These are phyloP conservation scores for Lasioglossum zephyrum DNA, from an alignment of 2,888 invertebrate genomes.

Conservation along the genomic window DNA sequence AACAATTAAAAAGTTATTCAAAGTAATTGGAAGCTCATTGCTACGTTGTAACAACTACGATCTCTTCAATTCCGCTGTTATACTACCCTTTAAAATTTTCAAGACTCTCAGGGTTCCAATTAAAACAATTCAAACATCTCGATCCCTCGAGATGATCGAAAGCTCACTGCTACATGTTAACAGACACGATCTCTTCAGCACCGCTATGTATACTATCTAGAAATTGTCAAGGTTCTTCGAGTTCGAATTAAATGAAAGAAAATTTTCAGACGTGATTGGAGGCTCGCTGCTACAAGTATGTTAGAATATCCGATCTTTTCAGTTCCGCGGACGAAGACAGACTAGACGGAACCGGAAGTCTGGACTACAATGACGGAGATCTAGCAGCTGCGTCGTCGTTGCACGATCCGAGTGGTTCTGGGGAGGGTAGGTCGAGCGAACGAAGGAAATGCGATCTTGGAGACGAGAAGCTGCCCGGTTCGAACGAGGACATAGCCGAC, in stretches of 20 bases:
- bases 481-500: constrained; percentile 81
- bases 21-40: neutral
- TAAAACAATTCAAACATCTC: neutral
- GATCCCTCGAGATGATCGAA: neutral
- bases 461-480: constrained; percentile 71
- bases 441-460: constrained; percentile 76
- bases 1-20: neutral
- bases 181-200: constrained; percentile 4
- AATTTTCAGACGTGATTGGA: neutral
- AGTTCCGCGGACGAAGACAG: constrained; percentile 90
- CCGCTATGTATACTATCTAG: too few species aligned
- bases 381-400: constrained; percentile 65
- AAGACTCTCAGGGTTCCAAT: neutral
- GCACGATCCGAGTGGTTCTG: constrained; percentile 73
- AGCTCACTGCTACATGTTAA: neutral
- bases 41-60: neutral
- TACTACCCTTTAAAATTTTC: neutral
- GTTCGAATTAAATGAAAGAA: neutral
- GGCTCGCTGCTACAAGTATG: neutral
- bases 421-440: constrained; percentile 72
- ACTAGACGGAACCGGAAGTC: constrained; percentile 85
- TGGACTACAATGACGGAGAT: constrained; percentile 73
- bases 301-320: constrained; percentile 20
- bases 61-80: neutral
- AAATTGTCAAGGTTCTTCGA: neutral